A percentile compares a stretch with the other conserved stretches of the same genome.
These are phyloP conservation scores for Sycophaga agraensis DNA, from an alignment of 1,140 invertebrate genomes.

Conservation along the genomic window DNA sequence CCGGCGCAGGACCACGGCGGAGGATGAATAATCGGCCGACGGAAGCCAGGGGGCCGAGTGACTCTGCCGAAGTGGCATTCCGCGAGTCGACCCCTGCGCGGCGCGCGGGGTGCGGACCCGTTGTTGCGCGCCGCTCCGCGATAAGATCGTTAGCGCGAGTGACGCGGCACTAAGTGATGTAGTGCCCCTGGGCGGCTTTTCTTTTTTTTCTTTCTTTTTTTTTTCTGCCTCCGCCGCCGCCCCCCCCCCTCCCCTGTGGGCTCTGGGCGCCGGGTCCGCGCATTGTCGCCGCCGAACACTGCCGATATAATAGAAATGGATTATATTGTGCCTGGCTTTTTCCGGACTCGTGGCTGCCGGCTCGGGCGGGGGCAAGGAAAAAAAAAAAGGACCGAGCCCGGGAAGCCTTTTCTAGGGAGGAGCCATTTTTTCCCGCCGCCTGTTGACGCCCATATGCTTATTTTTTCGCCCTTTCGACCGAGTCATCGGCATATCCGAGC, in stretches of 20 bases:
- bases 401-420: too few relatives aligned
- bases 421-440: neutral
- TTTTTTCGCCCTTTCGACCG: neutral
- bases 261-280: too few relatives aligned
- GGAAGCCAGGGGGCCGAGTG: conserved; percentile 6
- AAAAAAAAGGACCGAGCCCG: neutral
- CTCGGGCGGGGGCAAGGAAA: too few relatives aligned
- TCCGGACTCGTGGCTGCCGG: too few relatives aligned
- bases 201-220: conserved; percentile 1
- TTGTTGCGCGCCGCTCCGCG: conserved; percentile 15
- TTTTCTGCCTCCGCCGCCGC: neutral
- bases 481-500: too few relatives aligned
- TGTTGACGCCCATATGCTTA: conserved; percentile 11
- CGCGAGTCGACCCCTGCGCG: too few relatives aligned
- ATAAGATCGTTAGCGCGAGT: conserved; percentile 32
- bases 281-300: too few relatives aligned
- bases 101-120: too few relatives aligned
- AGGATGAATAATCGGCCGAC: neutral
- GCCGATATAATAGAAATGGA: conserved; percentile 24
- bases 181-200: neutral
- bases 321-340: conserved; percentile 4
- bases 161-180: conserved; percentile 25
- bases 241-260: too few relatives aligned
- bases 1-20: neutral
- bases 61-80: conserved; percentile 24